Evolutionary conservation across 2,113 vertebrate genomes (phyloP), one percentile per base, ranked within the genome.

Genomic region (Clarias gariepinus): DNA sequence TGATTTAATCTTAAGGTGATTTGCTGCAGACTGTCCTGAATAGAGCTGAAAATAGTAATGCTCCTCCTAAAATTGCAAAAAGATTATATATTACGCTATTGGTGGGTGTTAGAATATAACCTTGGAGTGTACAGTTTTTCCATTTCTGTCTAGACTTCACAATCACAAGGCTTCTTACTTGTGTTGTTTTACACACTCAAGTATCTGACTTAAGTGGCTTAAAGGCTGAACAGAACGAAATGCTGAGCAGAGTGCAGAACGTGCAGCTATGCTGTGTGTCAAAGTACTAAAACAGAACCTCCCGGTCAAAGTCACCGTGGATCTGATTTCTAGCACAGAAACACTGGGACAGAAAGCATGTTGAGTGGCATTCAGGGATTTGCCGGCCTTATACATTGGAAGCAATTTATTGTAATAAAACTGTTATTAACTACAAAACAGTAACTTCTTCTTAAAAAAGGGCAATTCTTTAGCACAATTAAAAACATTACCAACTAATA

Each of bases 101-200:
- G 36, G 83, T 85, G 25, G 71, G 58, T 77, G 83, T 85, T 85
- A 85, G 57, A 85, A 77, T 85, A 77, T 63, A 85, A 73, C 83
- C 58, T 77, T 85, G 58, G 41, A 58, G 4, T 76, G 69, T 76
- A 47, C 16, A 12, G 71, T 7, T 85, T 47, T 63, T 85, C 16
- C 74, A 78, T 77, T 77, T 64, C 12, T 30, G 71, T 77, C 57
- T 85, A 85, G 71, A 77, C 83, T 63, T 28, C 41, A 77, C 71
- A 77, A 85, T 77, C 73, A 77, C 21, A 76, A 77, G 71, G 83
- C 41, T 74, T 18, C 71, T 64, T 4, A 28, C 30, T 18, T 47
- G 69, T 69, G 55, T 83, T 69, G 16, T 47, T 83, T 58, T 41
- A 4, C 21, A 25, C 33, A 76, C 53, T 16, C 23, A 30, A 71